These are phyloP conservation scores for Crocodylus rhombifer DNA, from an alignment of 2,797 vertebrate genomes.

Conservation along the genomic window DNA sequence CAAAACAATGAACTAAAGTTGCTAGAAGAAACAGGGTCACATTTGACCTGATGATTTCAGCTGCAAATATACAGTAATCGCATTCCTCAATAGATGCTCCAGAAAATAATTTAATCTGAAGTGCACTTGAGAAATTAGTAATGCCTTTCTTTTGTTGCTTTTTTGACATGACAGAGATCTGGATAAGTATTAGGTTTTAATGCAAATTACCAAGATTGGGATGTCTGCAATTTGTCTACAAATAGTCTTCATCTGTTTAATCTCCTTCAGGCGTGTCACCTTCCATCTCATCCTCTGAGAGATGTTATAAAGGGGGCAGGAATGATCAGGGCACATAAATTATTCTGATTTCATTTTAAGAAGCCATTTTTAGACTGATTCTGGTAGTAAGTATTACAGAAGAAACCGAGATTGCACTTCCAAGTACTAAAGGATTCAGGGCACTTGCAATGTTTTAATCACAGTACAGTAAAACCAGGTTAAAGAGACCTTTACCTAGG, in stretches of 20 bases:
- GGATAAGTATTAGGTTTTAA: slow-evolving; percentile 71
- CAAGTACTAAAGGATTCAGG: slow-evolving; percentile 42
- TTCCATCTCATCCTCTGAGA: slow-evolving; percentile 57
- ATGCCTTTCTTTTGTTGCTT: slow-evolving; percentile 62
- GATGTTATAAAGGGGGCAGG: slow-evolving; percentile 58
- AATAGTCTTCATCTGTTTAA: slow-evolving; percentile 69
- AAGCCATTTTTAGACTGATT: slow-evolving; percentile 32
- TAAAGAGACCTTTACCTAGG: slow-evolving; percentile 31
- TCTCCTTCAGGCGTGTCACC: slow-evolving; percentile 53
- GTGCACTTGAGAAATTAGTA: slow-evolving; percentile 71
- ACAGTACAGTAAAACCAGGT: background rate
- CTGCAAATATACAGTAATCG: slow-evolving; percentile 63
- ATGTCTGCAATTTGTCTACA: slow-evolving; percentile 63
- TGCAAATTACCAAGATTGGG: slow-evolving; percentile 69
- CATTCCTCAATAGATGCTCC: slow-evolving; percentile 57
- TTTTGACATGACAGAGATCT: slow-evolving; percentile 65
- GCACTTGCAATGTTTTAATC: slow-evolving; percentile 6
- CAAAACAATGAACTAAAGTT: slow-evolving; percentile 44
- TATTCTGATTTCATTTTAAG: slow-evolving; percentile 64
- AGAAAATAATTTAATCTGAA: slow-evolving; percentile 74
- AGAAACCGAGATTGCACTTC: slow-evolving; percentile 46
- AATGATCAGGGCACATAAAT: slow-evolving; percentile 44
- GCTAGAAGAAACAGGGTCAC: slow-evolving; percentile 40
- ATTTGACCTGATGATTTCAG: slow-evolving; percentile 58
- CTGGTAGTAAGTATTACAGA: slow-evolving; percentile 47